Conservation (phyloP, 2,797 vertebrate genomes). For the Gymnocypris eckloni region DNA sequence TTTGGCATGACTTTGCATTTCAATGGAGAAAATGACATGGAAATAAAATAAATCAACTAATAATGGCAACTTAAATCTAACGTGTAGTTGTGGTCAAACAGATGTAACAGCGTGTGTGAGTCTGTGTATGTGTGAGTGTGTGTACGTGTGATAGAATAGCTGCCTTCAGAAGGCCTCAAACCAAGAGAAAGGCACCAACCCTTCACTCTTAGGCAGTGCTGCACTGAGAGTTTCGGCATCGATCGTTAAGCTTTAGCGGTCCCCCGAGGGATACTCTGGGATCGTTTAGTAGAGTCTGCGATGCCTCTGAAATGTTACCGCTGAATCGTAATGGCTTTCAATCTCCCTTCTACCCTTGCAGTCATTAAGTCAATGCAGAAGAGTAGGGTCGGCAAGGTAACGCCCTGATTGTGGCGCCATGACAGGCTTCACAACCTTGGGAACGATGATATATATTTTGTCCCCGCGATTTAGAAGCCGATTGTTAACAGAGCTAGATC, state of each 20-base stretch:
- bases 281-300: slow-evolving; percentile 46
- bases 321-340: slow-evolving; percentile 61
- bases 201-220: slow-evolving; percentile 68
- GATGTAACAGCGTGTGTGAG: slow-evolving; percentile 8
- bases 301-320: slow-evolving; percentile 42
- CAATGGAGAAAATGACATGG: slow-evolving; percentile 61
- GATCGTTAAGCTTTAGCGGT: slow-evolving; percentile 72
- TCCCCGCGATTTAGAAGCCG: slow-evolving; percentile 55
- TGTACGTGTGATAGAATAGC: slow-evolving; percentile 62
- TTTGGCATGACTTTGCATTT: slow-evolving; percentile 69
- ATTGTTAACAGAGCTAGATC: slow-evolving; percentile 59
- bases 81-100: slow-evolving; percentile 42
- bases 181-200: slow-evolving; percentile 65
- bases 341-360: slow-evolving; percentile 14
- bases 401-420: slow-evolving; percentile 59
- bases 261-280: slow-evolving; percentile 58
- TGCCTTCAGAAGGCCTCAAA: slow-evolving; percentile 68
- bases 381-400: slow-evolving; percentile 55
- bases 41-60: slow-evolving; percentile 57
- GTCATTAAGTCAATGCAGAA: slow-evolving; percentile 56
- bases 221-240: slow-evolving; percentile 77
- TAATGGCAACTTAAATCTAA: slow-evolving; percentile 46
- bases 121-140: slow-evolving; percentile 33
- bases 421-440: slow-evolving; percentile 46
- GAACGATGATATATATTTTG: slow-evolving; percentile 35